Conservation (phyloP, 2,888 invertebrate species). For the Hirtodrosophila histrioides region DNA sequence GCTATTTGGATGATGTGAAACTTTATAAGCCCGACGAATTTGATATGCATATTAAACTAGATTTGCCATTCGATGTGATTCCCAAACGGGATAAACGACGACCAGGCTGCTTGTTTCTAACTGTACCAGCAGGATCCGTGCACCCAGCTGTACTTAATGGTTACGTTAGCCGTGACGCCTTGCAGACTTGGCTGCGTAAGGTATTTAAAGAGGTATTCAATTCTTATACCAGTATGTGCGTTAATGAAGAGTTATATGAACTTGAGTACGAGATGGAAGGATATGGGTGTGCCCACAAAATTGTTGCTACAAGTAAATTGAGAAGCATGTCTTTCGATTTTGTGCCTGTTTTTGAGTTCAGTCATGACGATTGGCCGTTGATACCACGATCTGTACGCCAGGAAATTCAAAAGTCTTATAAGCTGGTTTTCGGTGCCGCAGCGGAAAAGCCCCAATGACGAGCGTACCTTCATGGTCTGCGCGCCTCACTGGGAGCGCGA, state of each 20-base stretch:
- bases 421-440: conserved; percentile 40
- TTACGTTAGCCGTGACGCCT: conserved; percentile 2
- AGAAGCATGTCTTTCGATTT: conserved; percentile 33
- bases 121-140: background rate
- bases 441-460: conserved; percentile 7
- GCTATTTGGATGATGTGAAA: conserved; percentile 43
- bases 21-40: conserved; percentile 40
- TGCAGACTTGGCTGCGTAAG: conserved; percentile 37
- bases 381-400: background rate
- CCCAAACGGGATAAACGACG: conserved; percentile 1
- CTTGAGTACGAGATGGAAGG: conserved; percentile 22
- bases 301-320: conserved; percentile 6
- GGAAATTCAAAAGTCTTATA: rapidly evolving
- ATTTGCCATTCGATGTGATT: conserved; percentile 18
- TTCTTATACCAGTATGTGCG: rapidly evolving
- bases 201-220: conserved; percentile 14
- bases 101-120: conserved; percentile 21
- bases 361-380: conserved; percentile 11
- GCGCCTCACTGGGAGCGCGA: conserved; percentile 47
- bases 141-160: conserved; percentile 8
- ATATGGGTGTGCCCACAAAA: conserved; percentile 39
- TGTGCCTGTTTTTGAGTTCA: conserved; percentile 34
- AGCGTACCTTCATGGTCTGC: conserved; percentile 41
- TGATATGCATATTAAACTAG: conserved; percentile 41
- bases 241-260: background rate